Evolutionary conservation across 2,113 vertebrate species (phyloP).

Genomic region (Podiceps cristatus): DNA sequence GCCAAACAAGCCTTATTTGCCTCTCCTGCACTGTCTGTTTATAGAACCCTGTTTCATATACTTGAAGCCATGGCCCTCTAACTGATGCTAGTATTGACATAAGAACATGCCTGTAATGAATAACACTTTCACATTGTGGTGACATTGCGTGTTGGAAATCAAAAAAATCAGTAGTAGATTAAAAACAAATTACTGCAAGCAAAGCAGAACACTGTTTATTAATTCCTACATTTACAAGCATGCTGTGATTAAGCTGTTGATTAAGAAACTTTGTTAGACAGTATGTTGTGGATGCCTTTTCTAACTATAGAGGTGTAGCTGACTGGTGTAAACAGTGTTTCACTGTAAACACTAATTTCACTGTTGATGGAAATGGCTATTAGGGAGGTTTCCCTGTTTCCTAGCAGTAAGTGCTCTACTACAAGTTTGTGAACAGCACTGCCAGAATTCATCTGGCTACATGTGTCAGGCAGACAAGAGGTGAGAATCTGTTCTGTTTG

Average conservation of each 20-base stretch:
- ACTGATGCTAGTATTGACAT: neutral
- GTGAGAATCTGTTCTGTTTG: neutral
- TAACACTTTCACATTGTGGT: neutral
- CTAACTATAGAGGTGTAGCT: neutral
- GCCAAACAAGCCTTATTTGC: neutral
- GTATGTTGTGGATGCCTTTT: neutral
- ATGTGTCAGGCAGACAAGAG: neutral
- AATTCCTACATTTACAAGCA: neutral
- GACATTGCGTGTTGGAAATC: neutral
- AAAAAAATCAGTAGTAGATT: neutral
- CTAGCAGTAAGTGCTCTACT: neutral
- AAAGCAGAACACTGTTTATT: neutral
- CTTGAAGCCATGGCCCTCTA: neutral
- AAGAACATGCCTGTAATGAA: neutral
- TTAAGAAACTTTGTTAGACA: neutral
- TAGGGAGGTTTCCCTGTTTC: neutral
- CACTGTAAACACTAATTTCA: neutral
- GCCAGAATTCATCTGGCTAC: neutral
- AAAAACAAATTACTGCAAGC: neutral
- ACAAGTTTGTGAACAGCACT: neutral
- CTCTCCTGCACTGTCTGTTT: neutral
- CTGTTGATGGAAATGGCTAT: neutral
- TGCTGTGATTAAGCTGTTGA: neutral
- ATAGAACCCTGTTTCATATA: neutral
- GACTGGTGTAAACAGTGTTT: neutral